Conservation (phyloP, 2,888 invertebrate genomes). For the Drosophila borborema region DNA sequence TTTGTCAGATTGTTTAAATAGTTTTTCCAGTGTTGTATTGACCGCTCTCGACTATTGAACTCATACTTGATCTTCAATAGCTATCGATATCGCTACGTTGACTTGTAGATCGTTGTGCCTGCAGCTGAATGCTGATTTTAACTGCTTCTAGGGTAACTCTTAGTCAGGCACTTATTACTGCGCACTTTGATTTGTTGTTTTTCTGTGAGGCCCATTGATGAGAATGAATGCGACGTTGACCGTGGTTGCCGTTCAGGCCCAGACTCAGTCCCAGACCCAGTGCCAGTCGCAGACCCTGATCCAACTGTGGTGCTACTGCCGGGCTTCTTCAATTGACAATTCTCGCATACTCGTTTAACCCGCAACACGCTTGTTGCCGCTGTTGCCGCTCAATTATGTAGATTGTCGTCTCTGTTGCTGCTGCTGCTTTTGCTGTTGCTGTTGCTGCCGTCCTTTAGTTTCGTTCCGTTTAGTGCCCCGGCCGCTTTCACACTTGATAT, state of each 20-base stretch:
- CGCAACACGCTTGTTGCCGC: conserved; percentile 61
- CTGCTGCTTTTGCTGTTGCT: conserved; percentile 32
- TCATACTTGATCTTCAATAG: no score
- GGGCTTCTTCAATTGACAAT: conserved; percentile 76
- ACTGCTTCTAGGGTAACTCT: not conserved
- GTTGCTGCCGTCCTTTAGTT: conserved; percentile 54
- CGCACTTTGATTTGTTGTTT: not conserved
- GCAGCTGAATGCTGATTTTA: not conserved
- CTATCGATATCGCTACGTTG: no score
- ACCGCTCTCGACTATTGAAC: no score
- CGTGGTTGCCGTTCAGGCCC: conserved; percentile 10
- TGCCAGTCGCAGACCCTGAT: conserved; percentile 8
- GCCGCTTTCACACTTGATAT: conserved; percentile 78
- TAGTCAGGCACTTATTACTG: not conserved
- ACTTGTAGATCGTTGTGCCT: no score
- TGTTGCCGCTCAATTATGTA: conserved; percentile 72
- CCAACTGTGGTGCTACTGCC: conserved; percentile 9
- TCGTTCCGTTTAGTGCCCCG: conserved; percentile 70
- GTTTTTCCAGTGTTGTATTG: not conserved
- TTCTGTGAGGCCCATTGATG: conserved; percentile 55
- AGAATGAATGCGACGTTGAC: conserved; percentile 26
- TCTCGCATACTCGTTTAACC: conserved; percentile 74
- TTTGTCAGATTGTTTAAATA: not conserved
- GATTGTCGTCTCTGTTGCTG: conserved; percentile 54
- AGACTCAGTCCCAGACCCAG: not conserved